phyloP scores from a whole-genome alignment of 2,113 vertebrate species.

The Pontoporia blainvillei region DNA sequence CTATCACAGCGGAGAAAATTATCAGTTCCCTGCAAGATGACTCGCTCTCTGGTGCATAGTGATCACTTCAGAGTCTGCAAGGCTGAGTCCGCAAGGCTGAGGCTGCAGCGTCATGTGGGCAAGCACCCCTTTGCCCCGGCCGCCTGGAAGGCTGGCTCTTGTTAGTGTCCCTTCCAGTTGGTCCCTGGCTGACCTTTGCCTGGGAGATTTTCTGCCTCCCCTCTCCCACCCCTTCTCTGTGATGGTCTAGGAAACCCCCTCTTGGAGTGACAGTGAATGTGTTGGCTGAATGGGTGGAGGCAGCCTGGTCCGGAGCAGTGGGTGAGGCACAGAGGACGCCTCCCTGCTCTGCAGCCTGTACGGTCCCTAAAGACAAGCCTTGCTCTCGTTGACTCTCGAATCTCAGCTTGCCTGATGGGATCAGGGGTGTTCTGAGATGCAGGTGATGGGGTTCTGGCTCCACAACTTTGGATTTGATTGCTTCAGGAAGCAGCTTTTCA shows the following conservation, averaged over 20 bases:
- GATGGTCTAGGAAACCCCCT: background rate
- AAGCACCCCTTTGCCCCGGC: accelerated
- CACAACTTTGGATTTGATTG: background rate
- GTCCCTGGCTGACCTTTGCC: too few relatives aligned
- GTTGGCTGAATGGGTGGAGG: background rate
- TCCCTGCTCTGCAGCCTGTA: background rate
- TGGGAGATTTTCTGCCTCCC: background rate
- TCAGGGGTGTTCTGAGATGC: background rate
- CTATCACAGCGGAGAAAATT: background rate
- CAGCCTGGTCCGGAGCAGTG: background rate
- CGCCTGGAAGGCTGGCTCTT: background rate
- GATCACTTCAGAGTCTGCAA: background rate
- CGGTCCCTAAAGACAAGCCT: background rate
- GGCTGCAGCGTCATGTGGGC: background rate
- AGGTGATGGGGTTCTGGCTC: background rate
- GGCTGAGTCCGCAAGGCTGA: background rate
- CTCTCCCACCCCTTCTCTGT: background rate
- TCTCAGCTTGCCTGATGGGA: too few relatives aligned
- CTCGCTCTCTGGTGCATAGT: accelerated
- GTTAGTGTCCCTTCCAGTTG: background rate
- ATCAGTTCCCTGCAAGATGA: background rate
- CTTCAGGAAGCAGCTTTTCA: background rate
- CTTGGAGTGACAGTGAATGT: background rate
- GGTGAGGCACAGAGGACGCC: background rate
- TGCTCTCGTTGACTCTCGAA: background rate